These are phyloP conservation scores for Entomobrya proxima DNA, from an alignment of 2,888 invertebrate genomes.

Conservation along the genomic window DNA sequence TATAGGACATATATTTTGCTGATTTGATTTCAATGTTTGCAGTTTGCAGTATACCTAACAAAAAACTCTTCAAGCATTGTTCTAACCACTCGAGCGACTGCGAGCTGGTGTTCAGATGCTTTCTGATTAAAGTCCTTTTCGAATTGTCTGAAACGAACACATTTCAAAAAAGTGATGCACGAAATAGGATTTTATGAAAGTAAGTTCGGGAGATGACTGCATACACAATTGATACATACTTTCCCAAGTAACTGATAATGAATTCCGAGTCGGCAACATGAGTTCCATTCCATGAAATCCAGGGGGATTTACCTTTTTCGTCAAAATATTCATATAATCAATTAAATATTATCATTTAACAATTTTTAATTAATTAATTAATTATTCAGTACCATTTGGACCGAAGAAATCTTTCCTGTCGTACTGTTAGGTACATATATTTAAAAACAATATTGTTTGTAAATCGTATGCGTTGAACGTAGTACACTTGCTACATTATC, in stretches of 20 bases:
- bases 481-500: no score
- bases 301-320: conserved; percentile 72
- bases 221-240: no score
- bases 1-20: conserved; percentile 76
- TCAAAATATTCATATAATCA: conserved; percentile 57
- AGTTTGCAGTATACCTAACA: not conserved
- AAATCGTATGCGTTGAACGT: no score
- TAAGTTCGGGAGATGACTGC: not conserved
- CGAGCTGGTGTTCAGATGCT: conserved; percentile 69
- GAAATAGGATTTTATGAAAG: no score
- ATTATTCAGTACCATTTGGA: no score
- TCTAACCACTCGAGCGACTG: conserved; percentile 45
- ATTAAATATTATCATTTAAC: no score
- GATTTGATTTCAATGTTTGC: not conserved
- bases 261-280: conserved; percentile 71
- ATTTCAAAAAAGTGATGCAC: not conserved
- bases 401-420: conserved; percentile 52
- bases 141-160: conserved; percentile 70
- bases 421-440: conserved; percentile 4
- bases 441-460: not conserved
- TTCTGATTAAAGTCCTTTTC: conserved; percentile 63
- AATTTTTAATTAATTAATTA: no score
- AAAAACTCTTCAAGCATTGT: conserved; percentile 64
- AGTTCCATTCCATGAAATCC: conserved; percentile 70
- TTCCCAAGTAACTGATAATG: conserved; percentile 64